phyloP scores from a whole-genome alignment of 2,113 vertebrate genomes.

The Pangasianodon hypophthalmus region DNA sequence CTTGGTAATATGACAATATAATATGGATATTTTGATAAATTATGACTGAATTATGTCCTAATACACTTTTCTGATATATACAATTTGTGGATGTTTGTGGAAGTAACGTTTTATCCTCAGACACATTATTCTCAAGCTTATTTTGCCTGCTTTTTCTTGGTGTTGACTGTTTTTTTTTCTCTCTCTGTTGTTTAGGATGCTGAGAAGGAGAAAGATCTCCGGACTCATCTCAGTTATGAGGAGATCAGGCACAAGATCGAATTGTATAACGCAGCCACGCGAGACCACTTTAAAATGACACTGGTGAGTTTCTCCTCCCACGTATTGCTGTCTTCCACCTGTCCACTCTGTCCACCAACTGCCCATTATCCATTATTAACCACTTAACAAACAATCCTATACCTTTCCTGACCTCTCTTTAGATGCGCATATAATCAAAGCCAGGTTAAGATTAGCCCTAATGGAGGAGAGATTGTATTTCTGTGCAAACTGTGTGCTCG shows the following conservation, averaged over 20 bases:
- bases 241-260: constrained; percentile 89
- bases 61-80: background rate
- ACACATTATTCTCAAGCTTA: background rate
- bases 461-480: background rate
- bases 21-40: background rate
- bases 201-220: constrained; percentile 84
- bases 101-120: background rate
- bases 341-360: background rate
- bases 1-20: background rate
- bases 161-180: background rate
- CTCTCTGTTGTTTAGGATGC: constrained; percentile 81
- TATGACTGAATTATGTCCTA: background rate
- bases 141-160: background rate
- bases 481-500: background rate
- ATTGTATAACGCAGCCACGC: constrained; percentile 86
- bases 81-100: background rate
- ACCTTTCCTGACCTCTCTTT: background rate
- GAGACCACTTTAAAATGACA: constrained; percentile 94
- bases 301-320: constrained; percentile 76
- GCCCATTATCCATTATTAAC: background rate
- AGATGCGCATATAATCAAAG: background rate
- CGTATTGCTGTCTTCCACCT: background rate
- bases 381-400: background rate
- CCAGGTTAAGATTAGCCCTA: background rate
- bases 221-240: constrained; percentile 86